Conservation (phyloP, 2,888 invertebrate species). For the Tanytarsus gracilentus region DNA sequence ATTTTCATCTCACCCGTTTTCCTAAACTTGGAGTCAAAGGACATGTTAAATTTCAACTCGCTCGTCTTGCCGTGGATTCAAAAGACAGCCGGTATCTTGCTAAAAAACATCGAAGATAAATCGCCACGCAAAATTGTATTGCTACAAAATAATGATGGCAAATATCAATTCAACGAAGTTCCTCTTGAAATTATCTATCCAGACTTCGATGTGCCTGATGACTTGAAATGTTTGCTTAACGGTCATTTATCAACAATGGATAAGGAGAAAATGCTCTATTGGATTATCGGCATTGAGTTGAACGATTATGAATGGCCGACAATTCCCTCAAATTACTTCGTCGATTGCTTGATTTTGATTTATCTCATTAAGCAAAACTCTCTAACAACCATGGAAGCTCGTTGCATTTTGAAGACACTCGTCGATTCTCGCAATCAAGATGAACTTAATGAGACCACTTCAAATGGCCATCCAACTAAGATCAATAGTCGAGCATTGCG, state of each 20-base stretch:
- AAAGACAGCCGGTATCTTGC: conserved; percentile 3
- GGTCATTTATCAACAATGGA: not conserved
- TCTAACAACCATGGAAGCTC: not conserved
- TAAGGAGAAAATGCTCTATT: not conserved
- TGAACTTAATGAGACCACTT: not conserved
- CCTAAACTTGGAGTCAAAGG: not conserved
- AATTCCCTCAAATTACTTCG: not conserved
- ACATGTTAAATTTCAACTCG: conserved; percentile 1
- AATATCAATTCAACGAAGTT: not conserved
- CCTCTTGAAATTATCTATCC: conserved; percentile 9
- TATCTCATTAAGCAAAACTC: not conserved
- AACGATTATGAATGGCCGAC: not conserved
- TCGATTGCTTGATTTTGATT: not conserved
- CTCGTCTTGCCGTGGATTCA: not conserved
- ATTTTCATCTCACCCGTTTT: not conserved
- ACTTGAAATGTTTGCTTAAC: not conserved
- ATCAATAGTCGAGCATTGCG: conserved; percentile 1
- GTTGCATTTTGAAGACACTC: not conserved
- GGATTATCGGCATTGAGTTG: not conserved
- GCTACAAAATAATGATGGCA: not conserved
- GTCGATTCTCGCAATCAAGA: not conserved
- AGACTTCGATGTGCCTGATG: not conserved
- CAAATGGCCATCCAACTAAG: not conserved
- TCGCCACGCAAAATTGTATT: not conserved
- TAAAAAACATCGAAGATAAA: not conserved